A percentile compares a stretch with the other conserved stretches of the same genome.
Conservation (phyloP, 2,888 invertebrate genomes). For the Desoria tigrina region DNA sequence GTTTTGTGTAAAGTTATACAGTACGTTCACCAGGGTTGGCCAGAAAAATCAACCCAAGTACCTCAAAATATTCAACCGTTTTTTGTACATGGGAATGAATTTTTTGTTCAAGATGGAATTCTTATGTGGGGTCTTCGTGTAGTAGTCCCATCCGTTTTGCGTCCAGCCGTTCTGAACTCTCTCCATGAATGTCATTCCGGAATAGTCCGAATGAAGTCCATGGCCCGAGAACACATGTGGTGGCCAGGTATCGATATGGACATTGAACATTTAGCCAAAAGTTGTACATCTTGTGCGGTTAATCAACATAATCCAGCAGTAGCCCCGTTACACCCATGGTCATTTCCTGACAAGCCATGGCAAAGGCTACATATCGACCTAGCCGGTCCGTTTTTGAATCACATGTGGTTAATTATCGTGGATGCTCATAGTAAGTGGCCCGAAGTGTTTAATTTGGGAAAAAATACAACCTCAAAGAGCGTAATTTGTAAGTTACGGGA, state of each 20-base stretch:
- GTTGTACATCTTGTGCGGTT: background rate
- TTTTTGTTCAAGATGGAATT: slow-evolving; percentile 18
- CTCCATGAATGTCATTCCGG: slow-evolving; percentile 19
- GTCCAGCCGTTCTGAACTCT: slow-evolving; percentile 10
- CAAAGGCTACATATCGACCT: too few relatives aligned
- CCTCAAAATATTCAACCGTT: slow-evolving; percentile 5
- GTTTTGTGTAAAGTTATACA: slow-evolving; percentile 9
- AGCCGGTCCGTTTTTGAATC: slow-evolving; percentile 21
- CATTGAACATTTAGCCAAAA: slow-evolving; percentile 14
- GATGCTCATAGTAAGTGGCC: too few relatives aligned
- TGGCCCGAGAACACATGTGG: too few relatives aligned
- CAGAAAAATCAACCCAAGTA: background rate
- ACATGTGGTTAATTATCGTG: slow-evolving; percentile 31
- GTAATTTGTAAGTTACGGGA: slow-evolving; percentile 14
- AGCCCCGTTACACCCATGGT: slow-evolving; percentile 31
- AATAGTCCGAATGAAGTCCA: too few relatives aligned
- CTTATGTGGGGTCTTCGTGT: slow-evolving; percentile 33
- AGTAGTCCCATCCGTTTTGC: slow-evolving; percentile 22
- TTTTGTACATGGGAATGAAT: slow-evolving; percentile 9
- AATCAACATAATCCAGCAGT: slow-evolving; percentile 4
- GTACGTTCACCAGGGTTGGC: slow-evolving; percentile 19
- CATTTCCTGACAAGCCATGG: slow-evolving; percentile 29
- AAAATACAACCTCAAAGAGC: background rate
- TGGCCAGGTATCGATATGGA: too few relatives aligned
- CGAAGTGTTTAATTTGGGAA: too few relatives aligned